These are phyloP conservation scores for Sycophaga agraensis DNA, from an alignment of 1,140 invertebrate genomes.

Conservation along the genomic window DNA sequence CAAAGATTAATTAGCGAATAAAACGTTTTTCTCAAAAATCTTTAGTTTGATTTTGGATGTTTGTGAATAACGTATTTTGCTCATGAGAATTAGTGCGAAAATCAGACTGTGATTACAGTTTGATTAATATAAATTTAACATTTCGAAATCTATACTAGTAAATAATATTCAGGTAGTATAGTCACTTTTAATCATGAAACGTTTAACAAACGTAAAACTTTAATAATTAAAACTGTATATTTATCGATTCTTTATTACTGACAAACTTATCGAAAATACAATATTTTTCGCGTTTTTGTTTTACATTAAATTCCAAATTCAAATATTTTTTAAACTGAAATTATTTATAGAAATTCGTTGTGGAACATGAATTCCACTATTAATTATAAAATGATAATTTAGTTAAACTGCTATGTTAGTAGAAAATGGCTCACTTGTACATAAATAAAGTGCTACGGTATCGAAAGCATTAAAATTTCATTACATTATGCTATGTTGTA, in stretches of 20 bases:
- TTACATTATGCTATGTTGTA: slow-evolving; percentile 23
- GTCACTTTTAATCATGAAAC: slow-evolving; percentile 22
- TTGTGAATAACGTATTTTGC: no score
- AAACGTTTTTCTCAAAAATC: no score
- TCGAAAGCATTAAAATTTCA: neutral
- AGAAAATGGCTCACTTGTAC: slow-evolving; percentile 22
- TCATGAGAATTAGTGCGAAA: no score
- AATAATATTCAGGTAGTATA: slow-evolving; percentile 11
- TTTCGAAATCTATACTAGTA: neutral
- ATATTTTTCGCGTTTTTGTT: slow-evolving; percentile 4
- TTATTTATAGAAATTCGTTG: neutral
- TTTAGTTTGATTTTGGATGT: no score
- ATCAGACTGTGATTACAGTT: no score
- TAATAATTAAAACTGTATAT: slow-evolving; percentile 1
- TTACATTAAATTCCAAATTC: neutral
- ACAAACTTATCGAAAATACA: neutral
- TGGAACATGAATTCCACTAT: slow-evolving; percentile 12
- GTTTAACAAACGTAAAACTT: no score
- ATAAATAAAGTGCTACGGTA: slow-evolving; percentile 18
- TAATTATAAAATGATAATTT: neutral
- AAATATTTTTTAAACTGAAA: slow-evolving; percentile 4
- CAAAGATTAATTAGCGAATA: no score
- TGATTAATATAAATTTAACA: no score
- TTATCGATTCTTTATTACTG: neutral
- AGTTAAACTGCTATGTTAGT: slow-evolving; percentile 12